A percentile compares a stretch with the other conserved stretches of the same genome.
Evolutionary conservation across 1,140 invertebrate species (phyloP).

Genomic region (Cydia pomonella): DNA sequence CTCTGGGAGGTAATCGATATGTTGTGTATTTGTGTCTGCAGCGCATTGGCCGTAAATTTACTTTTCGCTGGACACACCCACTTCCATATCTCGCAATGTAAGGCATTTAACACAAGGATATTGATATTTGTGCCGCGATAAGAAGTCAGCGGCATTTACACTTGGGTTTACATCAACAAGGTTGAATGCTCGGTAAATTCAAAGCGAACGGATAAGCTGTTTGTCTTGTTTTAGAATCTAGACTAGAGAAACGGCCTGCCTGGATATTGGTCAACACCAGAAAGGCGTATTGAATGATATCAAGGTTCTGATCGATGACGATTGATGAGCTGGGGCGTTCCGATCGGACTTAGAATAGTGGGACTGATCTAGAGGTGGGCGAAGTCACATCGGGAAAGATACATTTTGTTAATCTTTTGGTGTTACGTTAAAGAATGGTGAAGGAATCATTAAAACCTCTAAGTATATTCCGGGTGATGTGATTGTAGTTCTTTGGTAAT

Average conservation of each 20-base stretch:
- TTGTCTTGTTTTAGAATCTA: neutral
- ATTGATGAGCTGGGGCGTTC: neutral
- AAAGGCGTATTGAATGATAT: neutral
- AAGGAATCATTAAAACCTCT: no score
- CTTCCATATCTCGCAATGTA: neutral
- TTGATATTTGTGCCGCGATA: conserved; percentile 1
- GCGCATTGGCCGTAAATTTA: neutral
- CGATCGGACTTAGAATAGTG: no score
- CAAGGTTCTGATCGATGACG: neutral
- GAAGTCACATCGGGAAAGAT: no score
- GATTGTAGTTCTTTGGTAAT: conserved; percentile 85
- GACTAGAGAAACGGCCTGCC: neutral
- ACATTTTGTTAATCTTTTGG: no score
- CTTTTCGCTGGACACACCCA: neutral
- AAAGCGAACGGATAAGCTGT: neutral
- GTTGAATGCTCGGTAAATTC: neutral
- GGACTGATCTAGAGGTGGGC: no score
- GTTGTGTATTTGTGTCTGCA: conserved; percentile 1
- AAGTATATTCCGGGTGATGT: conserved; percentile 84
- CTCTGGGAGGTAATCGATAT: conserved; percentile 5
- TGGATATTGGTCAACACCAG: neutral
- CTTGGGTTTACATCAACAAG: neutral
- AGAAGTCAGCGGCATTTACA: neutral
- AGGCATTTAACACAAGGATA: neutral
- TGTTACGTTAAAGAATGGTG: no score